These are phyloP conservation scores for Cydia pomonella DNA, from an alignment of 1,140 invertebrate species.

Conservation along the genomic window DNA sequence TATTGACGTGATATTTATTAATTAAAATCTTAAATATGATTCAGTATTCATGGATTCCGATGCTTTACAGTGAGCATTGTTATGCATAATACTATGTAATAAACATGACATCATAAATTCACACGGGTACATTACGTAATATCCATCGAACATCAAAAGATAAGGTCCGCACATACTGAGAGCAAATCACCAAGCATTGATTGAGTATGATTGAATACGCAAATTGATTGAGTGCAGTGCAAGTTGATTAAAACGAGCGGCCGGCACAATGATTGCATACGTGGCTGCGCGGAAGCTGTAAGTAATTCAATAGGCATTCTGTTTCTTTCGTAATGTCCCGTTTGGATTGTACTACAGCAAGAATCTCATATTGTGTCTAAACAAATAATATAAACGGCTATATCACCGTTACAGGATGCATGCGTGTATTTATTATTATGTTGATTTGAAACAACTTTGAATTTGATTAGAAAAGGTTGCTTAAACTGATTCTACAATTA, in stretches of 20 bases:
- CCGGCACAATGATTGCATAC: slow-evolving; percentile 48
- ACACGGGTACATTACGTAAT: neutral
- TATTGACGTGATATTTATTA: too few species aligned
- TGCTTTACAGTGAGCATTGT: too few species aligned
- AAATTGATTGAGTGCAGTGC: slow-evolving; percentile 66
- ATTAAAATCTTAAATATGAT: too few species aligned
- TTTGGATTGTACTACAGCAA: neutral
- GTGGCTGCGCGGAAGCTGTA: neutral
- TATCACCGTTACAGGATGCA: too few species aligned
- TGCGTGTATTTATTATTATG: too few species aligned
- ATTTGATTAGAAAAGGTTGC: too few species aligned
- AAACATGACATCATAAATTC: neutral
- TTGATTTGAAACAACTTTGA: too few species aligned
- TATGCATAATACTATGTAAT: too few species aligned
- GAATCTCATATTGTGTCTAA: too few species aligned
- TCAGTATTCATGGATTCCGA: too few species aligned
- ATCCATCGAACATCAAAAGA: slow-evolving; percentile 11
- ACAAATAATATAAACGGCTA: too few species aligned
- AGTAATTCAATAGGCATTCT: neutral
- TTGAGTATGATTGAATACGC: slow-evolving; percentile 63
- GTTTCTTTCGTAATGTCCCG: neutral
- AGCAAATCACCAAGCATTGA: slow-evolving; percentile 19
- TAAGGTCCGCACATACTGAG: neutral
- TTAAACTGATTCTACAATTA: too few species aligned
- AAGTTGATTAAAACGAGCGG: slow-evolving; percentile 64